Evolutionary conservation across 1,140 invertebrate species (phyloP), one percentile per base, ranked within the genome.

Genomic region (Temnothorax longispinosus): DNA sequence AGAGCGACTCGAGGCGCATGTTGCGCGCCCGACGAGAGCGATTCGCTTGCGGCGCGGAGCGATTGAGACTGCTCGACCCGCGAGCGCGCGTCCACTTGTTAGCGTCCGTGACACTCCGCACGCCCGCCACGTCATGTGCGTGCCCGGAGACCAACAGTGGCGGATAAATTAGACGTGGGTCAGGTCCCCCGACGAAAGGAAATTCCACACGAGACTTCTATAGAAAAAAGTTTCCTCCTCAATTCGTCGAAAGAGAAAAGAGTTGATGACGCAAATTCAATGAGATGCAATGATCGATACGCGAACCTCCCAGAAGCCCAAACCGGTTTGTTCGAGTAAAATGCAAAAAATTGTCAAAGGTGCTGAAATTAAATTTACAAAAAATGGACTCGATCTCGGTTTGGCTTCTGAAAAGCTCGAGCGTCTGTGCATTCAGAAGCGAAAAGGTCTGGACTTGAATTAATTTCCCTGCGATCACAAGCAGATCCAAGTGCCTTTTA

Each of bases 41-140:
- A 90, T 91, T 91, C 87, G 93, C 89, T 87, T 84, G 90, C 88
- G 92, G 89, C 87, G 93, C 91, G 85, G 88, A 91, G 75, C 88
- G 87, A 92, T 94, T 89, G 87, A 89, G 85, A 90, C 89, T 74
- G 41, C 65, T 27, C n/a, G 47, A 2, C 38, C 35, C 10, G 64
- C 64, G 41, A 21, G 41, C 41, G 76, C 65, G 44, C 80, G 50
- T 47, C 27, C 18, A 60, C 69, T 84, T 75, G 67, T 84, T 54
- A 69, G 78, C 47, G 60, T 35, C 65, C 64, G 62, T 71, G 64
- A 71, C 64, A 38, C 11, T 71, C 27, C 38, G 65, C 50, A 8
- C 32, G 60, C 58, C 38, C 38, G 80, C 69, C 69, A 84, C 80
- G 80, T 84, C 80, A 84, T 60, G 69, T 50, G 69, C 38, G 38